phyloP scores from a whole-genome alignment of 1,140 invertebrate species.

The Dendroctonus valens region DNA sequence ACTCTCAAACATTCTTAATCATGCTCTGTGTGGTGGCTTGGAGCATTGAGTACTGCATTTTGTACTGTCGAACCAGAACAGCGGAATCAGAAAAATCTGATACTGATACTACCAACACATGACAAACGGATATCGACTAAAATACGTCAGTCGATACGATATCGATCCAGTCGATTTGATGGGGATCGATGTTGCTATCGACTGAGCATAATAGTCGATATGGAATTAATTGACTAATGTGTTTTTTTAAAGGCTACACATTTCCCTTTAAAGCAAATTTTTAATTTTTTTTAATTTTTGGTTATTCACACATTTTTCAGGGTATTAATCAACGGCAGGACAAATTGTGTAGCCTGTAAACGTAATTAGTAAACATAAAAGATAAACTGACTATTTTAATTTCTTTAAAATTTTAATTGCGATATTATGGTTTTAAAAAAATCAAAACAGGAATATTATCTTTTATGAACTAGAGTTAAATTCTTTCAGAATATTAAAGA shows the following conservation, averaged over 20 bases:
- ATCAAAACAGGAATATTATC: too few species aligned
- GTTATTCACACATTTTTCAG: background rate
- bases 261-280: background rate
- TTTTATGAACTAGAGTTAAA: too few species aligned
- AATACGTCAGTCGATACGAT: constrained; percentile 26
- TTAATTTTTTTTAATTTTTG: background rate
- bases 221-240: background rate
- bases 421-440: too few species aligned
- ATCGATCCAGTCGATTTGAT: constrained; percentile 20
- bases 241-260: background rate
- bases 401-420: too few species aligned
- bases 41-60: constrained; percentile 63
- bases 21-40: constrained; percentile 65
- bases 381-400: too few species aligned
- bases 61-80: constrained; percentile 35
- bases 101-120: constrained; percentile 43
- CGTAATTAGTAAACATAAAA: too few species aligned
- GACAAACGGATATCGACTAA: constrained; percentile 45
- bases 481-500: too few species aligned
- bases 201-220: constrained; percentile 19
- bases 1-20: constrained; percentile 68
- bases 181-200: constrained; percentile 11
- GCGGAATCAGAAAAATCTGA: constrained; percentile 36
- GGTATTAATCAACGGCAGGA: too few species aligned
- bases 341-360: too few species aligned